These are phyloP conservation scores for Thecophora atra DNA, from an alignment of 2,888 invertebrate genomes.

Conservation along the genomic window DNA sequence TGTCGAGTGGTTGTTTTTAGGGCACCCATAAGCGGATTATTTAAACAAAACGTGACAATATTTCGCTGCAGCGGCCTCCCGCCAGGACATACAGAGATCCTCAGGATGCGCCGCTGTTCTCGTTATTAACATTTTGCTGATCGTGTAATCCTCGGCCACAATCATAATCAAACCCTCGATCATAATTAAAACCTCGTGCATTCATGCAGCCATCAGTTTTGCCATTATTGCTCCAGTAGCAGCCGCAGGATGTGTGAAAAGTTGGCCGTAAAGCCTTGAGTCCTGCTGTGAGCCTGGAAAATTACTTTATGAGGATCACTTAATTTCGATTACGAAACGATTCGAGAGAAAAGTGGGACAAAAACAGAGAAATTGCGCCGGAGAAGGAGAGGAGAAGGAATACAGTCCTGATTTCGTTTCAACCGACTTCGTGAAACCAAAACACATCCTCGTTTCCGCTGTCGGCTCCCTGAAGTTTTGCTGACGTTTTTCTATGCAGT, in stretches of 20 bases:
- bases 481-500: constrained; percentile 16
- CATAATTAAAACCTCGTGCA: background rate
- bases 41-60: constrained; percentile 22
- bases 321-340: constrained; percentile 33
- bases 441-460: background rate
- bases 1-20: background rate
- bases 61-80: background rate
- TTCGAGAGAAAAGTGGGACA: too few relatives aligned
- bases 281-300: constrained; percentile 26
- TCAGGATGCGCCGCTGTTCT: background rate
- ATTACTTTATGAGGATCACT: constrained; percentile 37
- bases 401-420: background rate
- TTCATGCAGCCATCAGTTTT: background rate
- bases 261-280: constrained; percentile 3
- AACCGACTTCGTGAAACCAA: background rate
- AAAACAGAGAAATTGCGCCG: too few relatives aligned
- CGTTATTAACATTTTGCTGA: constrained; percentile 16
- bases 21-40: constrained; percentile 28
- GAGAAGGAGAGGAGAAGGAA: background rate
- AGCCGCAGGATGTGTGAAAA: constrained; percentile 25
- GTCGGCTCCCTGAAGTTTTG: background rate
- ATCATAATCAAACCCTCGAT: background rate
- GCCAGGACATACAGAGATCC: background rate
- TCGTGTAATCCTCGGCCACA: background rate
- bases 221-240: background rate